Base-by-base conservation (phyloP, 2,888 invertebrate genomes). In the Ferrisia virgata region DNA sequence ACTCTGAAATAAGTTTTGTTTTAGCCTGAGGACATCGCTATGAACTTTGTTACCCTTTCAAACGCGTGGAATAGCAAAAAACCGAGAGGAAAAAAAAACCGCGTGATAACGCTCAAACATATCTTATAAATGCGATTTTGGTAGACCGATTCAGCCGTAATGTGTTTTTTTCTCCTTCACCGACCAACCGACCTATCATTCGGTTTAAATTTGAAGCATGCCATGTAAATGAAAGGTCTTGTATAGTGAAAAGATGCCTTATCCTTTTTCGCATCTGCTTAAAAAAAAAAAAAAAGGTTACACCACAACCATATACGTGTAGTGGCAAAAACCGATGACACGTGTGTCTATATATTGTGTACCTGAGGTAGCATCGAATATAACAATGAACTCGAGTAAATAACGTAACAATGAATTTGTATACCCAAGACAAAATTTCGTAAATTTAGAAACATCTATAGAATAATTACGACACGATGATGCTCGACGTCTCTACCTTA, bases 11-110 rank as follows among this genome's bases (percentile, higher is more conserved):
- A 82, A 36, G 36, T 58, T 82, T 69, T 82, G 82, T 69, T 39
- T 82, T 64, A 82, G 82, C 82, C 82, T 58, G 25, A 82, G 82
- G 82, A 33, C 58, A 82, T 79, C 15, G 28, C 4, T 79, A 13
- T 79, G 79, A 79, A 79, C 79, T 79, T 47, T 53, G 25, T 43
- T 40, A 79, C 47, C 79, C 79, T 79, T 79, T 79, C 47, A 79
- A 40, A n/a, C n/a, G n/a, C 39, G 28, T 79, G 79, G 13, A 31
- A 18, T 25, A 25, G 1, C 15, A n/a, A 78, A 78, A 78, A 43
- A 53, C n/a, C n/a, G n/a, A 47, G 47, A 3, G 2, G 9, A n/a
- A 31, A 43, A 18, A 43, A 79, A 79, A 72, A 31, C 31, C n/a
- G 33, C 33, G 18, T 72, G 72, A 72, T 72, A 72, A 72, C 6